Evolutionary conservation across 2,888 invertebrate species (phyloP).

Genomic region (Gandaritis pyraliata): DNA sequence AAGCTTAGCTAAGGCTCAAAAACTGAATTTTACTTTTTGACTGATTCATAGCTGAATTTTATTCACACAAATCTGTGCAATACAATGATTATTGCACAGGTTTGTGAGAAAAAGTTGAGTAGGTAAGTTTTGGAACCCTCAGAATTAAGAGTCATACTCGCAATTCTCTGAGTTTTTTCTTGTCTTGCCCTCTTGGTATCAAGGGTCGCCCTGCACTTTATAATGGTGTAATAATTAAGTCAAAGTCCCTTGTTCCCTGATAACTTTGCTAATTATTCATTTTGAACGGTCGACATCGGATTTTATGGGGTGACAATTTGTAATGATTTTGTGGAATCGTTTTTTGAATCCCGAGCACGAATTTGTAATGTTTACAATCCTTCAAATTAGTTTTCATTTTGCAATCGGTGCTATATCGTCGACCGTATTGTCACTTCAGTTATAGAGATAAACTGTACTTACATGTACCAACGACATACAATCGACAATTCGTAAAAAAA

Average conservation of each 20-base stretch:
- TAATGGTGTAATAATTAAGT: constrained; percentile 82
- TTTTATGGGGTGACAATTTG: constrained; percentile 74
- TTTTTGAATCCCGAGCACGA: constrained; percentile 4
- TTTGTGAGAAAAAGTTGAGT: no score
- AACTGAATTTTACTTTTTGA: background rate
- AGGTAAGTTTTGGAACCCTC: background rate
- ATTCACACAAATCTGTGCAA: no score
- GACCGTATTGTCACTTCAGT: no score
- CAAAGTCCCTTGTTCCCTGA: constrained; percentile 73
- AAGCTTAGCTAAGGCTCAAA: no score
- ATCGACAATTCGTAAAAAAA: no score
- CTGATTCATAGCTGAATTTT: no score
- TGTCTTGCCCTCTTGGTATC: constrained; percentile 66
- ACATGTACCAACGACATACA: no score
- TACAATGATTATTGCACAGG: no score
- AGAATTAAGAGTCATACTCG: constrained; percentile 54
- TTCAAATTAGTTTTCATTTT: background rate
- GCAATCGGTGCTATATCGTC: no score
- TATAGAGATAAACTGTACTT: no score
- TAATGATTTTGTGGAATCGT: constrained; percentile 55
- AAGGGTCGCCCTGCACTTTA: constrained; percentile 67
- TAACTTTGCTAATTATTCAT: constrained; percentile 77
- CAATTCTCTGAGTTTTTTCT: constrained; percentile 47
- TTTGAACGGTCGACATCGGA: constrained; percentile 65
- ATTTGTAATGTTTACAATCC: background rate